phyloP scores from a whole-genome alignment of 92 coral and sea anemone genomes.

The Paramuricea clavata region DNA sequence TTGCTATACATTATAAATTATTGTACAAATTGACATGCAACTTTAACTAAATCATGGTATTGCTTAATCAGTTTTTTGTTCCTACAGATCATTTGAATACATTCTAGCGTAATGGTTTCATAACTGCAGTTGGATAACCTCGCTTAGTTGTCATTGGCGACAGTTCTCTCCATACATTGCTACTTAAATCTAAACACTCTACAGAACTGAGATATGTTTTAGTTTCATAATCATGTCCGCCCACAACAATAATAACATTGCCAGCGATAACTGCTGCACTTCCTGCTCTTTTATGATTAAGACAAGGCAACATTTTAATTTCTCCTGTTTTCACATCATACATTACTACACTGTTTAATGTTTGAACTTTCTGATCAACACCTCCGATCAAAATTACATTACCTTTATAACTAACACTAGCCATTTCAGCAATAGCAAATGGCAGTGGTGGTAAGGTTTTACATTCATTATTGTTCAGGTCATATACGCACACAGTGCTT shows the following conservation, averaged over 20 bases:
- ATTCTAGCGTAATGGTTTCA: not conserved
- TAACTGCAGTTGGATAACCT: not conserved
- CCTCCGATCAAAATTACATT: constrained; percentile 9
- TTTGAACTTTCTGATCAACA: not conserved
- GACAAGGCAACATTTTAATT: not conserved
- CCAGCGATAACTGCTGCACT: not conserved
- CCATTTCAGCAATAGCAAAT: not conserved
- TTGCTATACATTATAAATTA: too few relatives aligned
- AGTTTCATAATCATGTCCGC: not conserved
- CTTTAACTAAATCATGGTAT: too few relatives aligned
- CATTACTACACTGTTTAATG: not conserved
- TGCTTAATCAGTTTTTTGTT: too few relatives aligned
- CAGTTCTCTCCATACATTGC: not conserved
- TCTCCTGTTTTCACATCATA: not conserved
- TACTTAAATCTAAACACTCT: not conserved
- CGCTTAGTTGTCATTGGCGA: not conserved
- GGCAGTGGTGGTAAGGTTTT: not conserved
- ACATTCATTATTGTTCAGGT: not conserved
- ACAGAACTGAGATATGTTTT: not conserved
- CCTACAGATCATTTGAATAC: not conserved
- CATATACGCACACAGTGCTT: not conserved
- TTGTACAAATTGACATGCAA: too few relatives aligned
- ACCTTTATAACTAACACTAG: constrained; percentile 7
- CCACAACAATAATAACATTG: not conserved
- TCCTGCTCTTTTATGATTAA: not conserved